A percentile compares a stretch with the other conserved stretches of the same genome.
These are phyloP conservation scores for Eira barbara DNA, from an alignment of 2,113 vertebrate genomes.

Conservation along the genomic window DNA sequence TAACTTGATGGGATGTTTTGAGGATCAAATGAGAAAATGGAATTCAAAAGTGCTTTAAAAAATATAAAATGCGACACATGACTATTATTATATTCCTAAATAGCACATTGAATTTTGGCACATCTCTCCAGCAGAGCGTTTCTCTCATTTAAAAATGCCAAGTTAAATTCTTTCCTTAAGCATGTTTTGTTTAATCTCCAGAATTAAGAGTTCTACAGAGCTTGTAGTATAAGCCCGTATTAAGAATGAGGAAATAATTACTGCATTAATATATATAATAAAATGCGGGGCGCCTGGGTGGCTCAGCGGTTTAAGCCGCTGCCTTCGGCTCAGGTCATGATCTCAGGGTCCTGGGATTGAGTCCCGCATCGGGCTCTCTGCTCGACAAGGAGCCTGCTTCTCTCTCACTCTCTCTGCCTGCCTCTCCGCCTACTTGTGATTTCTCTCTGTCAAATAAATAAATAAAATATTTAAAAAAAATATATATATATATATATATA, in stretches of 20 bases:
- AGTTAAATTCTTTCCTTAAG: neutral
- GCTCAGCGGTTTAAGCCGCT: no score
- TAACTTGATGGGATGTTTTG: neutral
- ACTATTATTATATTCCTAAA: neutral
- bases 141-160: neutral
- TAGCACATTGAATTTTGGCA: neutral
- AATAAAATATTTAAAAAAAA: no score
- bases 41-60: neutral
- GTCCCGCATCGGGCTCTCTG: no score
- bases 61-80: neutral
- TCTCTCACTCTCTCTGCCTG: no score
- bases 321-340: no score
- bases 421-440: no score
- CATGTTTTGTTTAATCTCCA: neutral
- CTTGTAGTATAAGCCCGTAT: neutral
- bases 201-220: neutral
- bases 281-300: no score
- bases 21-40: neutral
- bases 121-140: neutral
- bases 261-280: neutral
- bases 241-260: neutral
- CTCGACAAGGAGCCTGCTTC: no score
- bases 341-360: no score
- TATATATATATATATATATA: no score
- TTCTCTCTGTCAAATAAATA: no score